These are phyloP conservation scores for Polypterus bichir DNA, from an alignment of 2,113 vertebrate genomes.

Conservation along the genomic window DNA sequence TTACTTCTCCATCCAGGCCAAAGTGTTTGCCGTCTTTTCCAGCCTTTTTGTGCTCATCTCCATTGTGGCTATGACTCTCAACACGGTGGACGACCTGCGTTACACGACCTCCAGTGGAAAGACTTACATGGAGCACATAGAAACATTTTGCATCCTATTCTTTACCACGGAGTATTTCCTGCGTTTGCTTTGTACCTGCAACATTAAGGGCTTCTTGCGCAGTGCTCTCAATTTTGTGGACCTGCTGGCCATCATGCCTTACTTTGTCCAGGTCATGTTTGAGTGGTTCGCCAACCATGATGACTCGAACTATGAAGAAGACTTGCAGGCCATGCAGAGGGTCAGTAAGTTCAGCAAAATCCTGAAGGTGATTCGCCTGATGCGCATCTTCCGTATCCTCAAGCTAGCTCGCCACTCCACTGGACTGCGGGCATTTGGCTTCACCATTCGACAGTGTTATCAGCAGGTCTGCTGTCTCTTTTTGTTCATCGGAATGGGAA, in stretches of 20 bases:
- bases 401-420: constrained; percentile 81
- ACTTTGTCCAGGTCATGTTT: constrained; percentile 71
- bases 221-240: constrained; percentile 61
- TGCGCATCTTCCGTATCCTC: constrained; percentile 82
- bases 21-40: constrained; percentile 54
- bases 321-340: constrained; percentile 65
- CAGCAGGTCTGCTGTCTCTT: constrained; percentile 84
- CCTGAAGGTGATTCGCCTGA: constrained; percentile 74
- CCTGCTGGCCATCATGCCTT: constrained; percentile 70
- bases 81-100: constrained; percentile 65
- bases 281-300: constrained; percentile 54
- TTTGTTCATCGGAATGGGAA: constrained; percentile 78
- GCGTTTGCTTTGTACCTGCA: constrained; percentile 49
- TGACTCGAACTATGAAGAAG: constrained; percentile 45
- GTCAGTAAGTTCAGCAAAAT: constrained; percentile 82
- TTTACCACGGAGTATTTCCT: constrained; percentile 63
- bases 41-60: constrained; percentile 67
- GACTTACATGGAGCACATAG: constrained; percentile 53
- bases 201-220: constrained; percentile 42
- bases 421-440: constrained; percentile 74
- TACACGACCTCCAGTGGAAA: constrained; percentile 32
- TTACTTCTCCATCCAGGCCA: constrained; percentile 52
- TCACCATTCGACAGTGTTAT: constrained; percentile 80
- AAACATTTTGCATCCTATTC: constrained; percentile 59
- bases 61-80: constrained; percentile 61